These are phyloP conservation scores for Carpatolechia fugitivella DNA, from an alignment of 2,888 invertebrate species.

Conservation along the genomic window DNA sequence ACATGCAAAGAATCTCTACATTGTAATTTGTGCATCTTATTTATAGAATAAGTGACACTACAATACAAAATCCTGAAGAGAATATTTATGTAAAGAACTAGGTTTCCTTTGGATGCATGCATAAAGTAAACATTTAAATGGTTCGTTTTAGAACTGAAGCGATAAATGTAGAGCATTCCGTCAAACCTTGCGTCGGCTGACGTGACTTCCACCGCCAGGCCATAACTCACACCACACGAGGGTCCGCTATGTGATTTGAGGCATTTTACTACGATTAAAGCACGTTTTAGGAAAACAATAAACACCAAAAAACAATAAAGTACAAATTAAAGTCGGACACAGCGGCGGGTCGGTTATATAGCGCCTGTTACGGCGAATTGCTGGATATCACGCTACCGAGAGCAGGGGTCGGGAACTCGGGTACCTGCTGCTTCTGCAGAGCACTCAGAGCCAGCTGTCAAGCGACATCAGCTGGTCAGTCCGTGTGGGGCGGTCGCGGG, in stretches of 20 bases:
- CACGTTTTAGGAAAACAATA: slow-evolving; percentile 69
- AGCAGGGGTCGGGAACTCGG: slow-evolving; percentile 37
- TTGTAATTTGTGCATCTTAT: too few relatives aligned
- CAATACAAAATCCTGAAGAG: too few relatives aligned
- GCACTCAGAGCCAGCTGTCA: slow-evolving; percentile 2
- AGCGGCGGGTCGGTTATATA: slow-evolving; percentile 46
- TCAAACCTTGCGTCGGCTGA: slow-evolving; percentile 40
- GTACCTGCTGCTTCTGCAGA: slow-evolving; percentile 43
- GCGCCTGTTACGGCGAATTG: slow-evolving; percentile 58
- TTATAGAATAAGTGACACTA: too few relatives aligned
- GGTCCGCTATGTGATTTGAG: slow-evolving; percentile 43
- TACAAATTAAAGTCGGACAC: slow-evolving; percentile 68
- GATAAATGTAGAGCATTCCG: slow-evolving; percentile 35
- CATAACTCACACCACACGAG: slow-evolving; percentile 41
- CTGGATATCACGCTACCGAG: slow-evolving; percentile 63
- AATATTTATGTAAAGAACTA: background rate
- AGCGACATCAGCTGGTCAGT: background rate
- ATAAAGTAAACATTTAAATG: slow-evolving; percentile 6
- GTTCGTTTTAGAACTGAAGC: slow-evolving; percentile 8
- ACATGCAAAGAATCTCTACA: too few relatives aligned
- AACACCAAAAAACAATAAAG: slow-evolving; percentile 72
- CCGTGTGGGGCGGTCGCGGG: background rate
- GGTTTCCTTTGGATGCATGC: background rate
- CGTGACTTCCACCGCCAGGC: slow-evolving; percentile 27
- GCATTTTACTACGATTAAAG: slow-evolving; percentile 50